phyloP scores from a whole-genome alignment of 2,797 vertebrate genomes.

The Cossypha heuglini region DNA sequence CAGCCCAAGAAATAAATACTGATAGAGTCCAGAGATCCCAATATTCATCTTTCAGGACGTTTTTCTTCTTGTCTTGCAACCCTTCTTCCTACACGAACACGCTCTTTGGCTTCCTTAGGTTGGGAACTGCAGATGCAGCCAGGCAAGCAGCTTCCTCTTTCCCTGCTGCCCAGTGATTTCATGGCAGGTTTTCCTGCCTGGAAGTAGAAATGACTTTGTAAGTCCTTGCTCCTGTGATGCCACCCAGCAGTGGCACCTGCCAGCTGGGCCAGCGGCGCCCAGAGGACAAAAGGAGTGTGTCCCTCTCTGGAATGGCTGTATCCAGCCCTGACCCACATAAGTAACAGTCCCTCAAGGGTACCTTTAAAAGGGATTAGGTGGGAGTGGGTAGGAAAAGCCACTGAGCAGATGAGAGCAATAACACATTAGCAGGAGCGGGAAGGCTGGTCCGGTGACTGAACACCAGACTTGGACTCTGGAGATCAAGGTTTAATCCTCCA shows the following conservation, averaged over 20 bases:
- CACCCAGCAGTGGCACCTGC: slow-evolving; percentile 1
- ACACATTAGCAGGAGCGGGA: background rate
- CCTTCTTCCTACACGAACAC: rapidly evolving
- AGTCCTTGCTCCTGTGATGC: slow-evolving; percentile 7
- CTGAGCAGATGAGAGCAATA: slow-evolving; percentile 30
- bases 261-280: background rate
- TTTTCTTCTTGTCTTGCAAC: background rate
- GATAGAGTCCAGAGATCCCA: background rate
- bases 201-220: slow-evolving; percentile 35
- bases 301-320: slow-evolving; percentile 15
- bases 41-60: background rate
- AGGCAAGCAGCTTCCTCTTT: background rate
- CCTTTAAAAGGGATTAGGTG: slow-evolving; percentile 59
- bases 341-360: slow-evolving; percentile 10
- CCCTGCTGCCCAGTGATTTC: background rate
- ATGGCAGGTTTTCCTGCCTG: background rate
- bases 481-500: slow-evolving; percentile 66
- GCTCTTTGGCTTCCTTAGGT: rapidly evolving
- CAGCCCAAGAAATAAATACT: slow-evolving; percentile 20
- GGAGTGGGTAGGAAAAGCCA: slow-evolving; percentile 23
- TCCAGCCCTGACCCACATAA: slow-evolving; percentile 32
- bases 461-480: slow-evolving; percentile 59
- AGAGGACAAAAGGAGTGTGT: background rate
- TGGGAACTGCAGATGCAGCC: background rate
- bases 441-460: slow-evolving; percentile 51